Percentiles rank a stretch among this genome's conserved stretches.
phyloP scores from a whole-genome alignment of 2,888 invertebrate genomes.

The Lasioglossum villosulum region DNA sequence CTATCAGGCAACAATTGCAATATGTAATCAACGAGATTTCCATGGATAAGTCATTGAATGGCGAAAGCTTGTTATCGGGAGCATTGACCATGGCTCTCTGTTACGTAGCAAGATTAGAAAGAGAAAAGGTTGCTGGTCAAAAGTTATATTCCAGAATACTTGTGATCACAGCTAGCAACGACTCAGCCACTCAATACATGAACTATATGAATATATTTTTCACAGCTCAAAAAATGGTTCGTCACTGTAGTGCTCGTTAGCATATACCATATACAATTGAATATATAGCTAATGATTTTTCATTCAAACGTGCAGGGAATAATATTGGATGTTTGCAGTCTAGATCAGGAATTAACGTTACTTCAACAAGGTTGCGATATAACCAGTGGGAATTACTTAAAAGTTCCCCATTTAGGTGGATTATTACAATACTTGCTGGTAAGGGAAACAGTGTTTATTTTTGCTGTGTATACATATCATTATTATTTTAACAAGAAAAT shows the following conservation, averaged over 20 bases:
- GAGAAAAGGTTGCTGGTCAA: slow-evolving; percentile 87
- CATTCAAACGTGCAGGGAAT: slow-evolving; percentile 89
- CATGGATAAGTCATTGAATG: slow-evolving; percentile 71
- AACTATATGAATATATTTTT: slow-evolving; percentile 99
- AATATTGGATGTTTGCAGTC: slow-evolving; percentile 95
- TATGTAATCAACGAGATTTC: slow-evolving; percentile 78
- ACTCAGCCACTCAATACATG: slow-evolving; percentile 98
- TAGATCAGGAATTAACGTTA: slow-evolving; percentile 95
- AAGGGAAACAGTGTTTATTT: slow-evolving; percentile 74
- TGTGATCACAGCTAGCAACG: slow-evolving; percentile 95
- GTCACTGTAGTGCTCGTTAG: slow-evolving; percentile 60
- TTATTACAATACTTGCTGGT: slow-evolving; percentile 94
- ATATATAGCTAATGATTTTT: neutral
- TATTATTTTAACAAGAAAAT: slow-evolving; percentile 9
- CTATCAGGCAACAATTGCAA: slow-evolving; percentile 90
- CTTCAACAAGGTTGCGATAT: slow-evolving; percentile 99
- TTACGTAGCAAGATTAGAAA: slow-evolving; percentile 91
- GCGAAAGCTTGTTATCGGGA: slow-evolving; percentile 92
- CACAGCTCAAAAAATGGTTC: slow-evolving; percentile 93
- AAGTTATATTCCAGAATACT: slow-evolving; percentile 92
- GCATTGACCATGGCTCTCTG: slow-evolving; percentile 95
- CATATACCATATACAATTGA: neutral
- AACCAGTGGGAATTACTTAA: slow-evolving; percentile 96
- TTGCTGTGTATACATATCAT: neutral
- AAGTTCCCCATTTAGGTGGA: slow-evolving; percentile 94